Percentiles rank a stretch among this genome's conserved stretches.
These are phyloP conservation scores for Periophthalmus magnuspinnatus DNA, from an alignment of 2,797 vertebrate species.

Conservation along the genomic window DNA sequence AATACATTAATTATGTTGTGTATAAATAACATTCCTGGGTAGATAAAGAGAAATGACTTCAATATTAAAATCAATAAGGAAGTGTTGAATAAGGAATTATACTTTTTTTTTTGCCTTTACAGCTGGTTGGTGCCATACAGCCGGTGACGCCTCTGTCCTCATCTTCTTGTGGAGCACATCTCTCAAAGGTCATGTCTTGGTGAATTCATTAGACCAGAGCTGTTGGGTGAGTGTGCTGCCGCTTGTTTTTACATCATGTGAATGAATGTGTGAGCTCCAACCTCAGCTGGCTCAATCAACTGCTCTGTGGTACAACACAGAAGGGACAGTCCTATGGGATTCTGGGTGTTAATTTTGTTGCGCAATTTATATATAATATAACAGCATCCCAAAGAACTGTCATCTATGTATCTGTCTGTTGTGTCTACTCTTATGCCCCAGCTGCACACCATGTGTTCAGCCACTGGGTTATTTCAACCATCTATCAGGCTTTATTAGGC, in stretches of 20 bases:
- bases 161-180: not conserved
- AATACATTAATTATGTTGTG: not conserved
- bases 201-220: slow-evolving; percentile 9
- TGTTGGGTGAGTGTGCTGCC: slow-evolving; percentile 14
- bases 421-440: slow-evolving; percentile 21
- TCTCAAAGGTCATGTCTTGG: not conserved
- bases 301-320: slow-evolving; percentile 51
- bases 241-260: slow-evolving; percentile 43
- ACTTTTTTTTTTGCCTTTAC: not conserved
- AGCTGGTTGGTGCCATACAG: not conserved
- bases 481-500: slow-evolving; percentile 52
- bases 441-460: slow-evolving; percentile 34
- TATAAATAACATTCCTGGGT: not conserved
- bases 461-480: slow-evolving; percentile 46
- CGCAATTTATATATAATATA: slow-evolving; percentile 45
- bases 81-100: not conserved
- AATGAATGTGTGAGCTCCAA: slow-evolving; percentile 43
- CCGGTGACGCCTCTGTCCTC: not conserved
- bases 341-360: slow-evolving; percentile 43
- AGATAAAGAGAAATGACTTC: not conserved
- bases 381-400: slow-evolving; percentile 9
- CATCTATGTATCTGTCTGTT: slow-evolving; percentile 13
- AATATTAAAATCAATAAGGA: not conserved
- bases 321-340: slow-evolving; percentile 59
- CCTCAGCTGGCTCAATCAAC: slow-evolving; percentile 65